phyloP scores from a whole-genome alignment of 2,797 vertebrate genomes.

The Triplophysa bombifrons region DNA sequence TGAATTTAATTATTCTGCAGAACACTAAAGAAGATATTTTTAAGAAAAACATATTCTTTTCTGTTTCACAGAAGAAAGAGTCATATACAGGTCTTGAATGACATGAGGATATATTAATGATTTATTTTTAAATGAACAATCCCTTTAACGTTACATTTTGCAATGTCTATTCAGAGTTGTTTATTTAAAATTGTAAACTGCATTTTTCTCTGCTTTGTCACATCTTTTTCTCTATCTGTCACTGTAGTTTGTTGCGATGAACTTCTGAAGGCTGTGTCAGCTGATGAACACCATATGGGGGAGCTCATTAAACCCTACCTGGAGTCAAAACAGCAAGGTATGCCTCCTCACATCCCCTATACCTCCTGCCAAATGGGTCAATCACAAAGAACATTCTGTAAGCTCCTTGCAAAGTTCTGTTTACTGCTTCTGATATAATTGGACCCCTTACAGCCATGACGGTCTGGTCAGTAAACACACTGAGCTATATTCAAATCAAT shows the following conservation, averaged over 20 bases:
- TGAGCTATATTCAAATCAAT: slow-evolving; percentile 36
- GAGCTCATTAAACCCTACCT: slow-evolving; percentile 79
- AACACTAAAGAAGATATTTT: too few species aligned
- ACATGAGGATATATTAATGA: too few species aligned
- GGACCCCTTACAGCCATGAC: slow-evolving; percentile 34
- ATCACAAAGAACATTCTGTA: slow-evolving; percentile 42
- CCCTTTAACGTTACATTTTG: slow-evolving; percentile 49
- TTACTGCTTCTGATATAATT: slow-evolving; percentile 56
- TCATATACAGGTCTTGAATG: too few species aligned
- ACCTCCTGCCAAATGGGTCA: slow-evolving; percentile 56
- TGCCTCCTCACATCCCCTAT: slow-evolving; percentile 46
- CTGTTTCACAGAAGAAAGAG: too few species aligned
- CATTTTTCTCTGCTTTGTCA: slow-evolving; percentile 56
- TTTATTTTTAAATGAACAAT: slow-evolving; percentile 38
- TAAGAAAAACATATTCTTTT: too few species aligned
- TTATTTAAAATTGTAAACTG: slow-evolving; percentile 71
- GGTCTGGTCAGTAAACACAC: slow-evolving; percentile 21
- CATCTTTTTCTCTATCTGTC: background rate
- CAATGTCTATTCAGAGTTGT: slow-evolving; percentile 41
- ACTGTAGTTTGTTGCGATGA: slow-evolving; percentile 84
- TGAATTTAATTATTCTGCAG: too few species aligned
- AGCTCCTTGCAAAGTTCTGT: slow-evolving; percentile 41
- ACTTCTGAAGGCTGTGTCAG: slow-evolving; percentile 83
- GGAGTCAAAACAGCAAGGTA: slow-evolving; percentile 80
- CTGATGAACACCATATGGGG: slow-evolving; percentile 73